Evolutionary conservation across 2,113 vertebrate genomes (phyloP).

Genomic region (Theristicus caerulescens): DNA sequence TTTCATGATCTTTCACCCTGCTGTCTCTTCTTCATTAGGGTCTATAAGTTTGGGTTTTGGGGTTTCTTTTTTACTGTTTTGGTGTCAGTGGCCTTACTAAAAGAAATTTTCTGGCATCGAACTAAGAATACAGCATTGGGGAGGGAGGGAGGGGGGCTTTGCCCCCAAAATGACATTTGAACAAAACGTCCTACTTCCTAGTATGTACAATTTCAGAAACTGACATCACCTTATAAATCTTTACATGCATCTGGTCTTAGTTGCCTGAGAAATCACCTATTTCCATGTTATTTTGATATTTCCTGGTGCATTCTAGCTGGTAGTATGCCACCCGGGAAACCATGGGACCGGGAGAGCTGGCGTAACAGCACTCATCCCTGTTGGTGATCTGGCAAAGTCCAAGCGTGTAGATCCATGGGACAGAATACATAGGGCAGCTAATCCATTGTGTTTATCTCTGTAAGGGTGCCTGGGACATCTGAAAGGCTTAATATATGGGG

Average conservation of each 20-base stretch:
- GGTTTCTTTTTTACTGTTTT: background rate
- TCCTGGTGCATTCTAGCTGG: background rate
- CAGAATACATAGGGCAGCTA: background rate
- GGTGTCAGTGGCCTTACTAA: background rate
- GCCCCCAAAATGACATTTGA: background rate
- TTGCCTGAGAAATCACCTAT: background rate
- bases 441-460: background rate
- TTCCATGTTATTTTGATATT: background rate
- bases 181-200: background rate
- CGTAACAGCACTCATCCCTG: background rate
- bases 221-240: background rate
- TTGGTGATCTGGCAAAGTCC: background rate
- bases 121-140: background rate
- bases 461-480: background rate
- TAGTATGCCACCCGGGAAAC: background rate
- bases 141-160: rapidly evolving
- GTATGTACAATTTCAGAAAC: background rate
- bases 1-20: background rate
- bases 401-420: background rate
- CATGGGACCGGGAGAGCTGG: background rate
- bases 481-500: background rate
- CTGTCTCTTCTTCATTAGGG: background rate
- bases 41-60: background rate
- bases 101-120: background rate
- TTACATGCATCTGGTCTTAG: background rate